Base-by-base conservation (phyloP, 2,797 vertebrate species). In the Pangasius mekongensis region DNA sequence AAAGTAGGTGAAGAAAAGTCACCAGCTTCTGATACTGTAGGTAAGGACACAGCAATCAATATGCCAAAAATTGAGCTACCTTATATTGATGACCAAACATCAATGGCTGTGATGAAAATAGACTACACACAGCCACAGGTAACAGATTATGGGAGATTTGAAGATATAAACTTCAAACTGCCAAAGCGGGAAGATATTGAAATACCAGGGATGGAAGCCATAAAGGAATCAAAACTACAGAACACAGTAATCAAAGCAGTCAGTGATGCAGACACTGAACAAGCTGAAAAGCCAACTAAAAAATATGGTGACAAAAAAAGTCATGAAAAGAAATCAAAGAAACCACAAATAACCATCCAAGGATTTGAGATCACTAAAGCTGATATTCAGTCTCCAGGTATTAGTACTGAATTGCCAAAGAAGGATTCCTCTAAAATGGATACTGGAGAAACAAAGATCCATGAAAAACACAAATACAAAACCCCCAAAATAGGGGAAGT, bases 381-480 rank as follows among this genome's bases (percentile, higher is more conserved):
- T 86, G 92, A 93, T 58, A 94, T 94, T 88, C 93, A 52, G 85
- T 91, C 94, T 18, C 92, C 94, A 87, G 91, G 94, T 47, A 87
- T 94, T 90, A 91, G 89, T 84, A 92, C 93, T 89, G 89, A 93
- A 78, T 91, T 95, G 33, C 90, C 91, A 83, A 93, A 93, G 89
- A 90, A 88, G 69, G 58, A 54, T 49, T 54, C 81, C 30, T 81
- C 83, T 43, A 88, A 91, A 88, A 91, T 47, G 9, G 52, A 85
- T 62, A 30, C 49, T 56, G 82, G 49, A 84, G 71, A 69, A 39
- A 84, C 66, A 49, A 33, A 49, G 87, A 91, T 89, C 62, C 81
- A 78, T 36, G 93, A 89, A 92, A 94, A 69, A 85, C n/a, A 49
- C 43, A 92, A 92, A 54, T 89, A 69, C 11, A 91, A 90, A 76